Evolutionary conservation across 2,888 invertebrate species (phyloP), one percentile per base, ranked within the genome.

Genomic region (Trypoxylon attenuatum): DNA sequence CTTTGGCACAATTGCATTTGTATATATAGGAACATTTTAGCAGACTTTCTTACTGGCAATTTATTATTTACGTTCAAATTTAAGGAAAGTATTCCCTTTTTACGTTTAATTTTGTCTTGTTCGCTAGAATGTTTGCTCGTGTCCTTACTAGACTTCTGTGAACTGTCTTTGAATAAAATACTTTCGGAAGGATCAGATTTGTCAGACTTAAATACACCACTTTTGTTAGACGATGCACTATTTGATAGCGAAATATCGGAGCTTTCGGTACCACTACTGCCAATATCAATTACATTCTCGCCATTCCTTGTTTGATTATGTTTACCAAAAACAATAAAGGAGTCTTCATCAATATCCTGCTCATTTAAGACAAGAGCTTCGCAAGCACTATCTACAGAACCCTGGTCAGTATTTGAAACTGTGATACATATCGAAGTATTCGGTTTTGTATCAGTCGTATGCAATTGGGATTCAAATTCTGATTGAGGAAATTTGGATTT

Each of bases 1-100:
- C 93, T 92, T 53, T 92, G 91, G 81, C 98, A 99, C 66, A 99
- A 88, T 87, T 99, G 97, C 98, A 99, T 99, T 89, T 99, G 98
- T 85, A 99, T 99, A 85, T 96, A 98, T 13, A 99, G 90, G 86
- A 94, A 96, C 83, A 94, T 91, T 82, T 90, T 90, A 5, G 87
- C 58, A 2, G 77, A 80, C 10, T 79, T 80, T 29, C 51, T 70
- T 27, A 64, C 49, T 10, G 54, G 51, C n/a, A 58, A 27, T 49
- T 73, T 65, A 2, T 59, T 57, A 39, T 71, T 69, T 2, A 79
- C 45, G 19, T 76, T 59, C 2, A 80, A 49, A 21, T 76, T 59
- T 19, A 79, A 54, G 0, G 79, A 76, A 41, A 76, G 69, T 3
- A 63, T 60, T 10, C 72, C 58, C 51, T 71, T 73, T 19, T 62